Base-by-base conservation (phyloP, 2,888 invertebrate genomes). In the Pecten maximus region DNA sequence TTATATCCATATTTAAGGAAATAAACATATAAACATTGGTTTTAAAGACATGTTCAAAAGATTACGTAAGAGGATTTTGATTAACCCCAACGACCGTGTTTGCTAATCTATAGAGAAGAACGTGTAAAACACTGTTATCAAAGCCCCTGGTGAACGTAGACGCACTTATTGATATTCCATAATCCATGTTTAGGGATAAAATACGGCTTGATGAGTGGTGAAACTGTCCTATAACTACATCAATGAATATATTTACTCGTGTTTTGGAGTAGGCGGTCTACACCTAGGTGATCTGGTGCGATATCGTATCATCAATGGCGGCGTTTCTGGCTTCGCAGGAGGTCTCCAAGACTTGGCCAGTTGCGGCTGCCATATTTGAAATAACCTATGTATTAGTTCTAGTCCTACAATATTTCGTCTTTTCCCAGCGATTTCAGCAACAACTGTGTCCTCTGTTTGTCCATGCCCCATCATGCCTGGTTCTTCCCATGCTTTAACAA, bases 311-410 rank as follows among this genome's bases (percentile, higher is more conserved):
- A 74, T 74, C 35, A 19, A 3, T 54, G 74, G 74, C 1, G 74
- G 28, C 35, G 15, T 35, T 74, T 74, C 89, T 40, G 87, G 89
- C 3, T 87, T 60, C n/a, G 89, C 89, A 8, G 89, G 89, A 19
- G 87, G 50, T n/a, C 89, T 87, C 40, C 88, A 89, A 28, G 89
- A 89, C 40, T 89, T 89, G 35, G 89, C n/a, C 54, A 89, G 23
- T 15, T 89, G 89, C 16, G 89, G 89, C 60, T 89, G 87, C 89
- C 89, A 89, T 87, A 89, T 40, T 89, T 89, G 87, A 89, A 89
- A 89, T 19, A 89, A 23, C 50, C 87, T 89, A 89, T 89, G 89
- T 60, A 89, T 54, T 40, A 89, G 87, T 40, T 48, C 89, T 23
- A 89, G 40, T 28, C 89, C 89, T 1, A 89, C 89, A 40, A 88